These are phyloP conservation scores for Enteromius viviparus DNA, from an alignment of 2,797 vertebrate genomes.

Conservation along the genomic window DNA sequence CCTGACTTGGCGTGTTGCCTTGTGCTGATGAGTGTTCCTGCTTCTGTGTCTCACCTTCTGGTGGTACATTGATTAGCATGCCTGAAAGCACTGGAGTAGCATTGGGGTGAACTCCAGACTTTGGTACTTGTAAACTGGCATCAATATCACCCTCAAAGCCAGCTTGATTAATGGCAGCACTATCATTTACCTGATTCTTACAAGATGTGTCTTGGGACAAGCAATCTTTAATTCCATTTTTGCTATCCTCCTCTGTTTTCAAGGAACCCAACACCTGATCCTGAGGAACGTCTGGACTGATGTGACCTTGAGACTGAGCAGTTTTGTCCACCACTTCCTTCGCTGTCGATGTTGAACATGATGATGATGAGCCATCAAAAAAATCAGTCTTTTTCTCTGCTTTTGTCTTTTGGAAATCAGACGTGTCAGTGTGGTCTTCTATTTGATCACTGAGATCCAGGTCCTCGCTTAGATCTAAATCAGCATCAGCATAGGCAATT, in stretches of 20 bases:
- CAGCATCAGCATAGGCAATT: conserved; percentile 97
- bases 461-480: conserved; percentile 92
- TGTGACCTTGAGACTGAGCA: conserved; percentile 72
- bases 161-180: conserved; percentile 59
- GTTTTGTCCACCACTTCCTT: conserved; percentile 78
- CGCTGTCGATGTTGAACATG: conserved; percentile 65
- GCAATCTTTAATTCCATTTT: conserved; percentile 78
- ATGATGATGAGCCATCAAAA: conserved; percentile 65
- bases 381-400: conserved; percentile 66
- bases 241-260: conserved; percentile 72
- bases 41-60: conserved; percentile 79
- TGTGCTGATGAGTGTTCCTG: conserved; percentile 64
- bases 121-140: conserved; percentile 70
- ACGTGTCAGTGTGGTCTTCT: conserved; percentile 83
- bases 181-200: conserved; percentile 67
- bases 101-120: conserved; percentile 81
- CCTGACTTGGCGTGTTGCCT: conserved; percentile 68
- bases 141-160: conserved; percentile 54
- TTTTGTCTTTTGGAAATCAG: conserved; percentile 71
- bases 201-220: conserved; percentile 53
- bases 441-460: conserved; percentile 93
- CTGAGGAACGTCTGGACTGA: conserved; percentile 75
- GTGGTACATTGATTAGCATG: conserved; percentile 87
- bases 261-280: conserved; percentile 66
- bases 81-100: conserved; percentile 90